phyloP scores from a whole-genome alignment of 2,797 vertebrate genomes.

The Pantherophis vulpinus region DNA sequence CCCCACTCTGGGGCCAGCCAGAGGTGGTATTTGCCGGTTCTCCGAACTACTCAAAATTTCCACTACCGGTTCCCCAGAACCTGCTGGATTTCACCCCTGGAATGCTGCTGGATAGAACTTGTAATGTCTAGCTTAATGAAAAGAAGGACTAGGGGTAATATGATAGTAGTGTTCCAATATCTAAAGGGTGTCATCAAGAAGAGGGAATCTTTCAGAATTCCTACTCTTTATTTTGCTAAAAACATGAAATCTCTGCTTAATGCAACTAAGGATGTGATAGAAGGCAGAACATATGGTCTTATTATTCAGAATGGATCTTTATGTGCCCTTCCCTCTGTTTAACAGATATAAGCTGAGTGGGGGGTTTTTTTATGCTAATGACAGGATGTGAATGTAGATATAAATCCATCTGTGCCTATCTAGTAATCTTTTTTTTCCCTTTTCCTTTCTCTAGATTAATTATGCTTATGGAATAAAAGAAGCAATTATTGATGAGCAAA shows the following conservation, averaged over 20 bases:
- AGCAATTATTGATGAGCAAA: slow-evolving; percentile 55
- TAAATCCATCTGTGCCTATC: background rate
- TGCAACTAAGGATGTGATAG: background rate
- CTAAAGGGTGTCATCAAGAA: background rate
- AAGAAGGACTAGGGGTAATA: background rate
- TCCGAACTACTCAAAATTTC: no score
- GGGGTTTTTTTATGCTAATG: background rate
- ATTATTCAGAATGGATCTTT: background rate
- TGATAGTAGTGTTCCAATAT: background rate
- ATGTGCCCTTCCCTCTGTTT: background rate
- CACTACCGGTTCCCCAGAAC: no score
- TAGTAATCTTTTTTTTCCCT: slow-evolving; percentile 21
- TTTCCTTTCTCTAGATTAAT: slow-evolving; percentile 61
- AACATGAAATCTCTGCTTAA: no score
- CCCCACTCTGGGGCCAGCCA: no score
- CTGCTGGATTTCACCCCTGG: no score
- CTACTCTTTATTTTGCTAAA: background rate
- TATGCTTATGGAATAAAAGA: slow-evolving; percentile 53
- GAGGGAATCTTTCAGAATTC: background rate
- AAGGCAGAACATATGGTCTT: background rate
- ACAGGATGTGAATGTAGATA: background rate
- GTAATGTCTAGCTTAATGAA: background rate
- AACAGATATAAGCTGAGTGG: background rate
- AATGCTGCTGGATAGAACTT: background rate
- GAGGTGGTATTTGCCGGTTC: no score